Base-by-base conservation (phyloP, 1,140 invertebrate species). In the Drosophila melanica region DNA sequence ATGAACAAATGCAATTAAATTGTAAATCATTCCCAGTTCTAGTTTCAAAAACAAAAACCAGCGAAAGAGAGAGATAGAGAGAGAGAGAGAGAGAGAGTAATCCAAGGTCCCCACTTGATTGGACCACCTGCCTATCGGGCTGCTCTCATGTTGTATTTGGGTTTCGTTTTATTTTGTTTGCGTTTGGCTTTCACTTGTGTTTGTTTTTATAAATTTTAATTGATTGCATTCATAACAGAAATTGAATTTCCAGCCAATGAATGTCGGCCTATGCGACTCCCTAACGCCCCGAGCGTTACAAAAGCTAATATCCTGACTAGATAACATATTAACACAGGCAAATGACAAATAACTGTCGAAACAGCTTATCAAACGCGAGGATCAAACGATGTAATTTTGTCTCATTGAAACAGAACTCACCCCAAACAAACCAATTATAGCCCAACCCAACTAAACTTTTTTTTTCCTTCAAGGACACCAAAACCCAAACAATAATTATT, bases 1-100 rank as follows among this genome's bases (percentile, higher is more conserved):
- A 55, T 51, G 37, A 60, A 66, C 80, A 84, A 84, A 84, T 75
- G 79, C 79, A 84, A 82, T 84, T 82, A 64, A 75, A 82, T 84
- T 82, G 51, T 75, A 69, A 66, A 63, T 14, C 51, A 30, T 57
- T 16, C 16, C 4, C 45, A n/a, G 5, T 41, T 41, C 41, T 11
- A 9, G 7, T 39, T 12, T 1, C 18, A 18, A 18, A 23, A 23
- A 23, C 20, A 23, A 23, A 1, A 18, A 18, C 18, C 20, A 23
- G 3, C 2, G 0, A 23, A 3, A 3, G 20, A 20, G 3, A 8
- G 11, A 33, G 3, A 23, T 0, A 23, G 3, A 3, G 20, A 20
- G 3, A 8, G 11, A 33, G 7, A n/a, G n/a, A n/a, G n/a, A n/a
- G n/a, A n/a, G n/a, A n/a, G n/a, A n/a, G n/a, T n/a, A n/a, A n/a